Evolutionary conservation across 2,888 invertebrate species (phyloP), one percentile per base, ranked within the genome.

Genomic region (Gibbula magus): DNA sequence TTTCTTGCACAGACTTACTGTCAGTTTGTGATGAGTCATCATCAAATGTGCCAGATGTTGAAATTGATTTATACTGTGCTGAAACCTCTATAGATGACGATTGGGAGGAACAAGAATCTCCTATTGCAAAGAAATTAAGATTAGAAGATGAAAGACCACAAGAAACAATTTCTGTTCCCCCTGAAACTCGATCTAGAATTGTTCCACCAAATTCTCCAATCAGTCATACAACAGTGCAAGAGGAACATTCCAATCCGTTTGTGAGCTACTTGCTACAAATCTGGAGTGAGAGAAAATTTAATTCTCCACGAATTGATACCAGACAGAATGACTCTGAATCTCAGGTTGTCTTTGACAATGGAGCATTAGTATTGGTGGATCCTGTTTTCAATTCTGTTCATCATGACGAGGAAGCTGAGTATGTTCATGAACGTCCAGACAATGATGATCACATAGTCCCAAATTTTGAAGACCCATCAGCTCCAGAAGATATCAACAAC

Each of bases 171-270:
- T 56, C 45, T 29, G 7, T 29, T 54, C 22, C 39, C 51, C 45
- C 13, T 25, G 25, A 13, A 39, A 45, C 18, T n/a, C 32, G 16
- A 16, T 22, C 53, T 53, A 53, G 35, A 18, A 45, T 13, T n/a
- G 76, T 73, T 39, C 80, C 80, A 22, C 80, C 80, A 22, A 80
- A 77, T 61, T 80, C 80, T 10, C 80, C 80, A 1, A 73, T 61
- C 13, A 18, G 70, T 20, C 25, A 56, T 76, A 53, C n/a, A 5
- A 66, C 52, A 35, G 2, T 22, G 3, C 32, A 3, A 20, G 20
- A 52, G 18, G 53, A n/a, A 22, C 13, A 29, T 35, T 20, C 66
- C 20, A 80, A 80, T 73, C 77, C 80, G n/a, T 80, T 73, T 39
- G 70, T 80, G 16, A 56, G 20, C 22, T 80, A 70, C 32, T 73